Conservation (phyloP, 2,888 invertebrate genomes). For the Gnatocerus cornutus region DNA sequence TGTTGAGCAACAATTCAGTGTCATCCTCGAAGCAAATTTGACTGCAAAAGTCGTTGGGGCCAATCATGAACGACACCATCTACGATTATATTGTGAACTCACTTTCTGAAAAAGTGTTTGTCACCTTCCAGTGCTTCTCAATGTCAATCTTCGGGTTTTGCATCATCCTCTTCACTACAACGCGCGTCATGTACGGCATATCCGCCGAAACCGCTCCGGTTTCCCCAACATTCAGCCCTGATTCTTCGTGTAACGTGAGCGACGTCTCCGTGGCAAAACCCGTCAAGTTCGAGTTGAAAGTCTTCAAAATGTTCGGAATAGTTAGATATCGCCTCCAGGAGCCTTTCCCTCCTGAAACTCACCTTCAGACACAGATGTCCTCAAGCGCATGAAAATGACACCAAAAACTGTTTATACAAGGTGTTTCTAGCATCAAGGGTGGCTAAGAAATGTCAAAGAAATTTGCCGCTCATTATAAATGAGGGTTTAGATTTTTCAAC, state of each 20-base stretch:
- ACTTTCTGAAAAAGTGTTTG: neutral
- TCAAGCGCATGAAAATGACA: neutral
- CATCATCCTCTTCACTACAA: slow-evolving; percentile 5
- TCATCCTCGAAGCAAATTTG: slow-evolving; percentile 73
- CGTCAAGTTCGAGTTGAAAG: slow-evolving; percentile 6
- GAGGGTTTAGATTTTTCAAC: no score
- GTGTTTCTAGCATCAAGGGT: no score
- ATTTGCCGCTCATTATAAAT: no score
- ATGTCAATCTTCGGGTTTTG: neutral
- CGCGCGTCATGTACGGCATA: slow-evolving; percentile 6
- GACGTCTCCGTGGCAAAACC: neutral
- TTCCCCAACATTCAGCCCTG: neutral
- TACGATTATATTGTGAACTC: neutral
- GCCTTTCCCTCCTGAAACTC: slow-evolving; percentile 5
- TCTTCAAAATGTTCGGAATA: slow-evolving; percentile 6
- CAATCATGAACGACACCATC: slow-evolving; percentile 76
- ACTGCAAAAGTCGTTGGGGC: slow-evolving; percentile 77
- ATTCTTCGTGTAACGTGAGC: slow-evolving; percentile 1
- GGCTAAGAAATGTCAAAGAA: no score
- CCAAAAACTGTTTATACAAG: no score
- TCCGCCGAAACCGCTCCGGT: slow-evolving; percentile 3
- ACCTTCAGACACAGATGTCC: no score
- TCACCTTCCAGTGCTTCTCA: slow-evolving; percentile 8
- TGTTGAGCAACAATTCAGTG: slow-evolving; percentile 67
- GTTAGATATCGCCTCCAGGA: slow-evolving; percentile 3